Percentiles rank a stretch among this genome's conserved stretches.
Evolutionary conservation across 2,797 vertebrate genomes (phyloP).

Genomic region (Oceanodroma leucorhoa): DNA sequence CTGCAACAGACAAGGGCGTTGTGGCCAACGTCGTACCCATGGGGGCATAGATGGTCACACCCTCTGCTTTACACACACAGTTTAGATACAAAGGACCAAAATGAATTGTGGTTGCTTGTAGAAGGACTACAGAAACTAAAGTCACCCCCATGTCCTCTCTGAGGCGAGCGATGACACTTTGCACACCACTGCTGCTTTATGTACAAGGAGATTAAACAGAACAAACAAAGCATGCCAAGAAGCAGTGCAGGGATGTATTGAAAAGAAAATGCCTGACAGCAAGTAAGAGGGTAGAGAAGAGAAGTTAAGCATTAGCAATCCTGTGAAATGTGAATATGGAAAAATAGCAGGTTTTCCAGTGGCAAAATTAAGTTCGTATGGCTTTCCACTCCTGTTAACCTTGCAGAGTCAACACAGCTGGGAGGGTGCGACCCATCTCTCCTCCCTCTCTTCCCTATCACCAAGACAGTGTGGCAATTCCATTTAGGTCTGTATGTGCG

Average conservation of each 20-base stretch:
- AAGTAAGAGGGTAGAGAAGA: background rate
- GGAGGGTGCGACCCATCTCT: fast-evolving
- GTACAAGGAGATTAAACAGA: background rate
- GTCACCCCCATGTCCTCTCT: background rate
- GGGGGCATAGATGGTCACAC: background rate
- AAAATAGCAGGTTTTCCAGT: background rate
- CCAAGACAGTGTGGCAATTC: background rate
- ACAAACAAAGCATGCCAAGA: background rate
- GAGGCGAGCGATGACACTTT: background rate
- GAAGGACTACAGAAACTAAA: background rate
- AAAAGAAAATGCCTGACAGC: background rate
- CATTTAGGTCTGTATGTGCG: background rate
- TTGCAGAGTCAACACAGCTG: background rate
- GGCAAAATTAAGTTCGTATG: background rate
- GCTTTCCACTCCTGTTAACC: background rate
- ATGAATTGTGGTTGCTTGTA: background rate
- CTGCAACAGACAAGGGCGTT: background rate
- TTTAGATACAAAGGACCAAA: background rate
- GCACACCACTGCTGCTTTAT: background rate
- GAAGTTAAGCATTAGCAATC: background rate
- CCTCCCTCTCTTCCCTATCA: background rate
- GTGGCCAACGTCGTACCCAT: background rate
- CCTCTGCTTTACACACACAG: background rate
- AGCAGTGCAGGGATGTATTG: background rate
- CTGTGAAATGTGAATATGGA: background rate